Evolutionary conservation across 1,140 invertebrate genomes (phyloP).

Genomic region (Tribolium castaneum): DNA sequence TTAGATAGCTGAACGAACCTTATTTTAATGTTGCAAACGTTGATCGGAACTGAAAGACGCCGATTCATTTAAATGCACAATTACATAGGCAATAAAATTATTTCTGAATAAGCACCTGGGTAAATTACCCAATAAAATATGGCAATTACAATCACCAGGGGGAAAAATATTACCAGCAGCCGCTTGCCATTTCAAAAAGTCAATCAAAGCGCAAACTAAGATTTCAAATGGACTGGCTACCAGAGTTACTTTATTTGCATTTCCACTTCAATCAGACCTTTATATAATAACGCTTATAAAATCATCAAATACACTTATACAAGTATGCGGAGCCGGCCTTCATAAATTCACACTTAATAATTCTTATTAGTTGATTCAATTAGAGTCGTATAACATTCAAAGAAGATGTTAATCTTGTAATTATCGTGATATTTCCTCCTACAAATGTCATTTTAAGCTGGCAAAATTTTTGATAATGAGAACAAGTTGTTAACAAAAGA

Average conservation of each 20-base stretch:
- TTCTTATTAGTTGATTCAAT: constrained; percentile 14
- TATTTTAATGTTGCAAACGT: not conserved
- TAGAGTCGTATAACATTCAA: not conserved
- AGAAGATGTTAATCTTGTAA: constrained; percentile 20
- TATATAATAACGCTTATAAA: not conserved
- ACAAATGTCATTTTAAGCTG: not conserved
- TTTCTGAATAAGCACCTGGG: not conserved
- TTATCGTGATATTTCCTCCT: not conserved
- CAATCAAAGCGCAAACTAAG: not conserved
- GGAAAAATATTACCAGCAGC: not conserved
- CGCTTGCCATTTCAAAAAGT: not conserved
- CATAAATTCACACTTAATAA: constrained; percentile 23
- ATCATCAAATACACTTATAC: not conserved
- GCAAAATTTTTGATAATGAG: not conserved
- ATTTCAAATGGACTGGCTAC: not conserved
- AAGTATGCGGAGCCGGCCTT: not conserved
- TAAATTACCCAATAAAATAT: not conserved
- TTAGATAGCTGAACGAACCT: not conserved
- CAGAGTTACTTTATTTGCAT: too few relatives aligned
- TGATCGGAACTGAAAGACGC: not conserved
- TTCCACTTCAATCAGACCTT: too few relatives aligned
- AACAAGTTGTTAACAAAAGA: not conserved
- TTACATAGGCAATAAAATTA: not conserved
- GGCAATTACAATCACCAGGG: not conserved
- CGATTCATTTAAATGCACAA: not conserved